phyloP scores from a whole-genome alignment of 1,140 invertebrate genomes.

The Vollenhovia emeryi region DNA sequence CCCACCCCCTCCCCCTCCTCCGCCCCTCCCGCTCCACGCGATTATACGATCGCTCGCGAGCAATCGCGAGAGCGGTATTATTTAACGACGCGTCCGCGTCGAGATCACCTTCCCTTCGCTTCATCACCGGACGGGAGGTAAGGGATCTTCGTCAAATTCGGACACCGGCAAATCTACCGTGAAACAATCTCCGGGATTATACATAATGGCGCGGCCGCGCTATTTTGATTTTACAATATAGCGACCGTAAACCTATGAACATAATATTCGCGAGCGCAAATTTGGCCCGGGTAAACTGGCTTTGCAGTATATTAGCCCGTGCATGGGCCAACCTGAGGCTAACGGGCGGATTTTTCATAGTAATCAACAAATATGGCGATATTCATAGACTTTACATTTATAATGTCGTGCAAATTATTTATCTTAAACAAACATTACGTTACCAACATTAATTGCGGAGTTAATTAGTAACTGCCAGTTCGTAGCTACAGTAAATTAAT shows the following conservation, averaged over 20 bases:
- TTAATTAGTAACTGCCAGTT: constrained; percentile 13
- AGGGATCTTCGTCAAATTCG: background rate
- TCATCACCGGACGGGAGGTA: background rate
- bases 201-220: background rate
- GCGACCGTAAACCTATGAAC: background rate
- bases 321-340: background rate
- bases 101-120: background rate
- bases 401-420: background rate
- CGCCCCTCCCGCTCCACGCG: too few relatives aligned
- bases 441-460: constrained; percentile 25
- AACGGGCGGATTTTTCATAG: constrained; percentile 25
- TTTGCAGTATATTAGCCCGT: background rate
- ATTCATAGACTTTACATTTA: constrained; percentile 15
- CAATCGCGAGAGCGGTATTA: background rate
- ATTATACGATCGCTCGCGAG: background rate
- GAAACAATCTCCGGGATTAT: background rate
- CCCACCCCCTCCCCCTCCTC: too few relatives aligned
- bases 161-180: background rate
- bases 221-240: constrained; percentile 37
- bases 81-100: background rate
- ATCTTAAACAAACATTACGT: constrained; percentile 29
- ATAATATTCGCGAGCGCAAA: constrained; percentile 38
- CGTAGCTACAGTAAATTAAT: constrained; percentile 1
- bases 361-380: background rate
- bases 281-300: constrained; percentile 27